Conservation (phyloP, 2,888 invertebrate species). For the Ectobius pallidus region DNA sequence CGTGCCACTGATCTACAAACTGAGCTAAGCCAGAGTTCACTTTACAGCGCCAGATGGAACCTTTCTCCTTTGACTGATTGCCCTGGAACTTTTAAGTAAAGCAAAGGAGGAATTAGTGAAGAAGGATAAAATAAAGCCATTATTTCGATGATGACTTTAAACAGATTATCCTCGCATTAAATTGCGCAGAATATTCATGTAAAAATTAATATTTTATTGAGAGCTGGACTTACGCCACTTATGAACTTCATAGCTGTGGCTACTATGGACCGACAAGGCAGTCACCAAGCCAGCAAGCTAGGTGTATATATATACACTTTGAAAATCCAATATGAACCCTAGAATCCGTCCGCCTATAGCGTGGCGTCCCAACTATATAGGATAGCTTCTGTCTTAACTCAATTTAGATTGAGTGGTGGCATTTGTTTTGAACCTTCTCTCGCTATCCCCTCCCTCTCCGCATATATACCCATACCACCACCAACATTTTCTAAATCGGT, state of each 20-base stretch:
- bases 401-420: conserved; percentile 58
- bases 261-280: neutral
- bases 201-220: too few species aligned
- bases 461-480: conserved; percentile 39
- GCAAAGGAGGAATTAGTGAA: too few species aligned
- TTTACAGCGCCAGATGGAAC: too few species aligned
- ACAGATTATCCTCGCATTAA: too few species aligned
- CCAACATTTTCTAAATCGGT: conserved; percentile 43
- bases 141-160: too few species aligned
- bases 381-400: conserved; percentile 51
- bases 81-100: too few species aligned
- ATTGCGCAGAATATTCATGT: too few species aligned
- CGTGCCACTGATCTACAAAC: too few species aligned
- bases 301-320: conserved; percentile 31
- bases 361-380: conserved; percentile 9
- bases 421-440: conserved; percentile 51
- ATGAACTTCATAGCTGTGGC: neutral
- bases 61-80: too few species aligned
- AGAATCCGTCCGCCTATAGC: conserved; percentile 30
- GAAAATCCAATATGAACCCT: conserved; percentile 32
- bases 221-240: conserved; percentile 8
- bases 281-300: conserved; percentile 28
- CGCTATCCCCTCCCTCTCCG: conserved; percentile 38
- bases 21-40: too few species aligned
- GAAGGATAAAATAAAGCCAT: too few species aligned